These are phyloP conservation scores for Nasonia giraulti DNA, from an alignment of 1,140 invertebrate species.

Conservation along the genomic window DNA sequence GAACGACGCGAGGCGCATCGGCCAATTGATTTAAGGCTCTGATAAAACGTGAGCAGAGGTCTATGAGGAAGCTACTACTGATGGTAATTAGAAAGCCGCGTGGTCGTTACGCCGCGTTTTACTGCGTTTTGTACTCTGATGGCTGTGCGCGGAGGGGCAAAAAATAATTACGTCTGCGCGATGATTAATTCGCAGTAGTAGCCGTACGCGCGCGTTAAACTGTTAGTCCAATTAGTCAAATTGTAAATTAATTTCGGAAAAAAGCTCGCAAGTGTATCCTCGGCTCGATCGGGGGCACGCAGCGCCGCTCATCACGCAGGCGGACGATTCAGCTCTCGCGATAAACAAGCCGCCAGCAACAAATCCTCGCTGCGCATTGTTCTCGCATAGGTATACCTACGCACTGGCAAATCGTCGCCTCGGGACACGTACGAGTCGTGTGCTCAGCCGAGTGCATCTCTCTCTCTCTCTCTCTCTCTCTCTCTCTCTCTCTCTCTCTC, in stretches of 20 bases:
- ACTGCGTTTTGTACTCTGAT: neutral
- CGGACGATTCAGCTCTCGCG: neutral
- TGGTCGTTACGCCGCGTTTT: neutral
- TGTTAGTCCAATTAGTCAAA: neutral
- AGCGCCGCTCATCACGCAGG: too few species aligned
- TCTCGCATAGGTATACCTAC: neutral
- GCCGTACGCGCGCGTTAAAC: neutral
- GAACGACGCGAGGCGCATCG: neutral
- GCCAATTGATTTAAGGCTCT: neutral
- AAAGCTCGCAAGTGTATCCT: too few species aligned
- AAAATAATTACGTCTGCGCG: neutral
- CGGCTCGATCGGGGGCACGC: too few species aligned
- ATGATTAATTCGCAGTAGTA: neutral
- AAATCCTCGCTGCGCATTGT: constrained; percentile 9
- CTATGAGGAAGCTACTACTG: neutral
- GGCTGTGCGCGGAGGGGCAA: neutral
- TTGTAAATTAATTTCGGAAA: too few species aligned
- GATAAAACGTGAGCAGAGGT: neutral
- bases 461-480: neutral
- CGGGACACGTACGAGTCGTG: constrained; percentile 7
- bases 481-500: too few species aligned
- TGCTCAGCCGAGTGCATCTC: neutral
- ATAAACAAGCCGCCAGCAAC: constrained; percentile 1
- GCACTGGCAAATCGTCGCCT: constrained; percentile 25
- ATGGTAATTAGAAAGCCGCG: neutral